phyloP scores from a whole-genome alignment of 1,140 invertebrate species.

The Danaus melanippus region DNA sequence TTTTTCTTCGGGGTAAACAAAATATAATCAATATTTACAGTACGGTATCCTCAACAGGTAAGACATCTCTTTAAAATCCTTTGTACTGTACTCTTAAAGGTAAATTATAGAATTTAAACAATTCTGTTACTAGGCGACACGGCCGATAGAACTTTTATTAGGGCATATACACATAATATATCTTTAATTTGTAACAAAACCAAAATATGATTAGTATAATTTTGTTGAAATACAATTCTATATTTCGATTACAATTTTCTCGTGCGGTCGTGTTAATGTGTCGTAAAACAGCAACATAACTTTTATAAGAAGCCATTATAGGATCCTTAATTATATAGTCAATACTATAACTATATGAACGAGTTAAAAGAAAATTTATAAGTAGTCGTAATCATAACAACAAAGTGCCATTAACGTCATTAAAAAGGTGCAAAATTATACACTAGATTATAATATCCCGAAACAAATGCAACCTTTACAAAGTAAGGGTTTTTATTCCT shows the following conservation, averaged over 20 bases:
- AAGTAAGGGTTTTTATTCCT: slow-evolving; percentile 6
- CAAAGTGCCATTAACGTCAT: slow-evolving; percentile 31
- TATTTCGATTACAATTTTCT: slow-evolving; percentile 17
- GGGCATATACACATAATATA: no score
- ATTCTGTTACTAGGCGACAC: no score
- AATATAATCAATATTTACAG: no score
- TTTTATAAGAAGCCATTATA: slow-evolving; percentile 33
- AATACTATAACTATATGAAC: slow-evolving; percentile 17
- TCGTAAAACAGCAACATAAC: slow-evolving; percentile 31
- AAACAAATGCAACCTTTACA: slow-evolving; percentile 16
- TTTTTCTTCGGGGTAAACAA: no score
- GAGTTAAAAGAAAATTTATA: slow-evolving; percentile 29
- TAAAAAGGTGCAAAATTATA: slow-evolving; percentile 39
- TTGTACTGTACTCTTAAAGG: no score
- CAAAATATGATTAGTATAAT: neutral
- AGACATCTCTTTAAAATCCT: no score
- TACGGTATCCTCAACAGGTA: no score
- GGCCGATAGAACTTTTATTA: no score
- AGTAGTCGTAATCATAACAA: slow-evolving; percentile 26
- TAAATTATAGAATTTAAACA: no score
- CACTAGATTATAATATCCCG: slow-evolving; percentile 17
- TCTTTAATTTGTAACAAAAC: no score
- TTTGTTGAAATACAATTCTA: neutral
- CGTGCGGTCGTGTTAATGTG: slow-evolving; percentile 31
- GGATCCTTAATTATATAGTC: slow-evolving; percentile 20